A percentile compares a stretch with the other conserved stretches of the same genome.
Conservation (phyloP, 30 jellyfish, hydroid and myxozoan species). For the Turritopsis rubra region DNA sequence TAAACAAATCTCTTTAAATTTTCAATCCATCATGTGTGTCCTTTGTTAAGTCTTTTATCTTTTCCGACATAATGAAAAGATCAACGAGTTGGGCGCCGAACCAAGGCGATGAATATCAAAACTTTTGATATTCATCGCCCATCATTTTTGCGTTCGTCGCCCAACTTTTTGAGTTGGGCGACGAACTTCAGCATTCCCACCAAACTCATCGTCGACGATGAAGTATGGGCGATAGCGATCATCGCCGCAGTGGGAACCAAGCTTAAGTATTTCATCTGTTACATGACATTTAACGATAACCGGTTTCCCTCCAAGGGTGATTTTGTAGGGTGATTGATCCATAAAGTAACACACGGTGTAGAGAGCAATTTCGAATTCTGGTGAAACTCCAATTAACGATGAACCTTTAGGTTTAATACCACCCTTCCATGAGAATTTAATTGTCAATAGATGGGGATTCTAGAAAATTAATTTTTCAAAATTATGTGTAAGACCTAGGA, state of each 20-base stretch:
- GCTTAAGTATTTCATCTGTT: constrained; percentile 54
- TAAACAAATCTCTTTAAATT: too few species aligned
- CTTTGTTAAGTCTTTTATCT: too few species aligned
- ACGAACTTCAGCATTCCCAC: too few species aligned
- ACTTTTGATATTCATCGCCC: too few species aligned
- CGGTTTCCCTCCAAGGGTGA: constrained; percentile 39
- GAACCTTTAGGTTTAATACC: constrained; percentile 58
- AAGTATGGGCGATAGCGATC: neutral
- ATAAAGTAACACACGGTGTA: constrained; percentile 54
- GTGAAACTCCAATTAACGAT: constrained; percentile 65
- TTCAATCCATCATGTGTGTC: too few species aligned
- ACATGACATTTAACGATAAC: constrained; percentile 44
- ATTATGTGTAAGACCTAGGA: neutral
- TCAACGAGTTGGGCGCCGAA: too few species aligned
- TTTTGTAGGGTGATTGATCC: constrained; percentile 37
- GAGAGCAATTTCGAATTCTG: constrained; percentile 83
- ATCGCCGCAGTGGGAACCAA: constrained; percentile 46
- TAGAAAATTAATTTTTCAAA: constrained; percentile 5
- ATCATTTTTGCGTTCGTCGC: too few species aligned
- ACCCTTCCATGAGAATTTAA: constrained; percentile 69
- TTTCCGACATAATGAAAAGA: too few species aligned
- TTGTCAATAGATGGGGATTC: constrained; percentile 51
- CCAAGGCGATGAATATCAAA: too few species aligned
- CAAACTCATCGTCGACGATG: too few species aligned
- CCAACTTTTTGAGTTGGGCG: too few species aligned